Evolutionary conservation across 2,888 invertebrate species (phyloP).

Genomic region (Hypomecis atomaria): DNA sequence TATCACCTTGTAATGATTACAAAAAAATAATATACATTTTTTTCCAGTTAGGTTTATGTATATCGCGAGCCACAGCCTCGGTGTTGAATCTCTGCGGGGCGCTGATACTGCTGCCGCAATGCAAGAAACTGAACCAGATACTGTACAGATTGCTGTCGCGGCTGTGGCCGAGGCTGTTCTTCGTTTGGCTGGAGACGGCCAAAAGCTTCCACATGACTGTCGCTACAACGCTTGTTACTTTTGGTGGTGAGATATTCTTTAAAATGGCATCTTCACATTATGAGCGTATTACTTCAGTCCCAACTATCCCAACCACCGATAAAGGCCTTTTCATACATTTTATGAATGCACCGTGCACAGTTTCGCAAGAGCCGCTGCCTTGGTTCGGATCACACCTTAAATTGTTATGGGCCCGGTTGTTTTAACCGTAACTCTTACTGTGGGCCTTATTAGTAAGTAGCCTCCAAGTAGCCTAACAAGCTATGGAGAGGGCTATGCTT

Average conservation of each 20-base stretch:
- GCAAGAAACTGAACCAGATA: slow-evolving; percentile 79
- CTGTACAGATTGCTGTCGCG: slow-evolving; percentile 67
- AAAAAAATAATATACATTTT: slow-evolving; percentile 12
- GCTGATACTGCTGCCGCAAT: slow-evolving; percentile 76
- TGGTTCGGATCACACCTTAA: too few species aligned
- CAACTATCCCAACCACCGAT: too few species aligned
- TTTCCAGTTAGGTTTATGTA: slow-evolving; percentile 81
- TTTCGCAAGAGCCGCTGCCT: too few species aligned
- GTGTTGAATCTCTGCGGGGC: slow-evolving; percentile 77
- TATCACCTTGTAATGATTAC: neutral
- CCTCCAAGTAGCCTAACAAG: too few species aligned
- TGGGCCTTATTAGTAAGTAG: too few species aligned
- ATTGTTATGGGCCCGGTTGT: too few species aligned
- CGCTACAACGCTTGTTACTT: slow-evolving; percentile 75
- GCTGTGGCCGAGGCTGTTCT: slow-evolving; percentile 70
- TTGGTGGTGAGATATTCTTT: slow-evolving; percentile 72
- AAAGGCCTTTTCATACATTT: too few species aligned
- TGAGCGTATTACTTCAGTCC: too few species aligned
- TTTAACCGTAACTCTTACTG: too few species aligned
- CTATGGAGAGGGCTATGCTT: too few species aligned
- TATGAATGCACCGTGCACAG: too few species aligned
- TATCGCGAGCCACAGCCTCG: slow-evolving; percentile 83
- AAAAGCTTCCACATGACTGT: slow-evolving; percentile 83
- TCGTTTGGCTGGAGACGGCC: slow-evolving; percentile 79
- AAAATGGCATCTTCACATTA: neutral